Evolutionary conservation across 2,888 invertebrate genomes (phyloP), one percentile per base, ranked within the genome.

Genomic region (Lingula anatina): DNA sequence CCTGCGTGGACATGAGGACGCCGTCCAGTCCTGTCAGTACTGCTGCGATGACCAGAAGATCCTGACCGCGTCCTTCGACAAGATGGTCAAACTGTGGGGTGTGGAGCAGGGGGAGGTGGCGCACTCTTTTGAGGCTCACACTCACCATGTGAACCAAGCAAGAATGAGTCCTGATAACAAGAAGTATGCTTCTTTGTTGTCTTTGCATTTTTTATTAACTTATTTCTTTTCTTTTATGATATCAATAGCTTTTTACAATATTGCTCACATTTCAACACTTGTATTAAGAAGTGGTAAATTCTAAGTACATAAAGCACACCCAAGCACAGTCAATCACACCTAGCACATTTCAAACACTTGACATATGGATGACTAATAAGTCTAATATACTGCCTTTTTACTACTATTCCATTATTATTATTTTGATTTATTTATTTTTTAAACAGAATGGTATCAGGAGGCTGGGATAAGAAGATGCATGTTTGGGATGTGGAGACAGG

Each of bases 401-500:
- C n/a, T n/a, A n/a, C n/a, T n/a, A n/a, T n/a, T n/a, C n/a, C n/a
- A n/a, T n/a, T n/a, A n/a, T n/a, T n/a, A n/a, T n/a, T n/a, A 7
- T 12, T 9, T 12, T 12, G 12, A 9, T n/a, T 26, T 12, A n/a
- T 38, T 20, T 15, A 26, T 41, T 23, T 40, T 52, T 2, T 37
- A 44, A 15, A n/a, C 46, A 67, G 70, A 50, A 60, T 70, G 55
- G 60, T 68, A 1, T 60, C 64, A 36, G 59, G 63, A 50, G 68
- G 71, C 27, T 70, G 66, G 71, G 73, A 74, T 56, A 71, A 70
- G 49, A 57, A 57, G 27, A 48, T 74, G 2, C 58, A 63, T 35
- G 53, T 65, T 20, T 71, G 66, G 64, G 71, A 74, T 55, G 38
- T 60, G 20, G 70, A 73, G 49, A 66, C 70, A n/a, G 70, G 66